These are phyloP conservation scores for Scelioninae gen. 1 DNA, from an alignment of 2,888 invertebrate genomes.

Conservation along the genomic window DNA sequence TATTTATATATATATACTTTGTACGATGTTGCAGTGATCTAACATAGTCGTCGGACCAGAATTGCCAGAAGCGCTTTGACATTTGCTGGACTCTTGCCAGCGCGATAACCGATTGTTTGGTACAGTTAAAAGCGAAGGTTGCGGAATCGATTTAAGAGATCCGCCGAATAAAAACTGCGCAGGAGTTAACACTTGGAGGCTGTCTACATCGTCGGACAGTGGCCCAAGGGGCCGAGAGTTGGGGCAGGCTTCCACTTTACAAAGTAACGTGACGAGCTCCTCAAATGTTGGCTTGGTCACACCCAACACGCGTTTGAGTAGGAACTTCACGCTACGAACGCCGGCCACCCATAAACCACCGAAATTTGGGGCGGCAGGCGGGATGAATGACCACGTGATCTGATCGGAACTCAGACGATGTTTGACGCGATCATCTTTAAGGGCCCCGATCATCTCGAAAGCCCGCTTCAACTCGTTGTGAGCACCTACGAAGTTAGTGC, in stretches of 20 bases:
- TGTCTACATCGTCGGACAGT: not conserved
- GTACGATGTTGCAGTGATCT: not conserved
- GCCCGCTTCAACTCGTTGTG: no score
- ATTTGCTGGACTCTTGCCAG: not conserved
- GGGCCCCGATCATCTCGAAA: no score
- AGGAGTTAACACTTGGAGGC: not conserved
- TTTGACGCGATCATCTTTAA: not conserved
- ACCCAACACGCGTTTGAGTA: not conserved
- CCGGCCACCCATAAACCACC: not conserved
- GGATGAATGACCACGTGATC: not conserved
- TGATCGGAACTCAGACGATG: not conserved
- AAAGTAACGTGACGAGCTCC: not conserved
- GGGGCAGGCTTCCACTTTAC: not conserved
- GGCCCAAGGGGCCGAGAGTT: not conserved
- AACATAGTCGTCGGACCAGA: conserved; percentile 1
- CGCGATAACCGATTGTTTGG: not conserved
- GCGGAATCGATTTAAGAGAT: not conserved
- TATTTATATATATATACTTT: no score
- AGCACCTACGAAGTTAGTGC: no score
- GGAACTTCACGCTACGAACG: not conserved
- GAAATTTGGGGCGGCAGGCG: not conserved
- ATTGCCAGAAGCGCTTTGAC: not conserved
- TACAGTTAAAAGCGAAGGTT: not conserved
- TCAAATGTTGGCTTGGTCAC: not conserved
- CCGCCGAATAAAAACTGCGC: not conserved